These are phyloP conservation scores for Calycopis cecrops DNA, from an alignment of 1,140 invertebrate species.

Conservation along the genomic window DNA sequence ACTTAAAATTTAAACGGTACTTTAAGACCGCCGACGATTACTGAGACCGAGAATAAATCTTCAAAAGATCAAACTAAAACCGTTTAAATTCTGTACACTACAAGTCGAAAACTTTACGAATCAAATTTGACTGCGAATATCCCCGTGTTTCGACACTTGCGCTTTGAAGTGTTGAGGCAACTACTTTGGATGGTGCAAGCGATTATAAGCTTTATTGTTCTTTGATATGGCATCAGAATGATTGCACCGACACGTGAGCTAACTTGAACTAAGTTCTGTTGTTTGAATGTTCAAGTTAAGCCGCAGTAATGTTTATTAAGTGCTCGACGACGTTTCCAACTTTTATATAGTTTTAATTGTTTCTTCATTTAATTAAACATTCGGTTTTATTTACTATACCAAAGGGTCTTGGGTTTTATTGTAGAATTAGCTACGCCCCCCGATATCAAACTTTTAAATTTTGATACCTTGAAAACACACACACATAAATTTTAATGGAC, in stretches of 20 bases:
- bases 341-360: neutral
- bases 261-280: slow-evolving; percentile 13
- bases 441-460: too few relatives aligned
- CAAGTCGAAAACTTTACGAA: slow-evolving; percentile 33
- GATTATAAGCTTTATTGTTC: slow-evolving; percentile 27
- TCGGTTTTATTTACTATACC: neutral
- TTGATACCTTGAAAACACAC: too few relatives aligned
- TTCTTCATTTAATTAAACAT: neutral
- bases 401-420: neutral
- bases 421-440: too few relatives aligned
- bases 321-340: neutral
- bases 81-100: slow-evolving; percentile 8
- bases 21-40: too few relatives aligned
- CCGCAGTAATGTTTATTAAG: neutral
- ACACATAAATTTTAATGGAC: too few relatives aligned
- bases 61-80: slow-evolving; percentile 10
- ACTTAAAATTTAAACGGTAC: too few relatives aligned
- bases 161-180: slow-evolving; percentile 28
- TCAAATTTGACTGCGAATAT: slow-evolving; percentile 31
- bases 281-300: slow-evolving; percentile 2
- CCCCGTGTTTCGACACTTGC: slow-evolving; percentile 34
- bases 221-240: slow-evolving; percentile 16
- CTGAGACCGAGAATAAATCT: neutral
- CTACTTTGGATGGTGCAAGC: slow-evolving; percentile 22
- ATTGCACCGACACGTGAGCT: slow-evolving; percentile 11